Evolutionary conservation across 2,888 invertebrate genomes (phyloP).

Genomic region (Lomographa bimaculata): DNA sequence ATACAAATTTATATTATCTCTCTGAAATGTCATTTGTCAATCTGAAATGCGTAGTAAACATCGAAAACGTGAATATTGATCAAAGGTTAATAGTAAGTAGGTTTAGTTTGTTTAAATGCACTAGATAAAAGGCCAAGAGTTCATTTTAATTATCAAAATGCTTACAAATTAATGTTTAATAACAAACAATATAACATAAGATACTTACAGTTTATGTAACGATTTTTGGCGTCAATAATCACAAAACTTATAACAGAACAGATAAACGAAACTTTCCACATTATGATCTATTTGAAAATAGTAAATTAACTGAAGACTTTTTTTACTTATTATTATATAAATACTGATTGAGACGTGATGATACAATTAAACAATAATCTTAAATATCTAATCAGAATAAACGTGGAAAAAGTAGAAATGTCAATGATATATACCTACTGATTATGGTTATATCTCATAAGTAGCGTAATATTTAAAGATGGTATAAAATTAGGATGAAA

Average conservation of each 20-base stretch:
- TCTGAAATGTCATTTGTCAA: too few relatives aligned
- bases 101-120: too few relatives aligned
- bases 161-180: slow-evolving; percentile 1
- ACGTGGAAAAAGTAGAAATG: too few relatives aligned
- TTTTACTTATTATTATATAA: slow-evolving; percentile 23
- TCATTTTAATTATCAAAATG: slow-evolving; percentile 4
- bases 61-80: slow-evolving; percentile 11
- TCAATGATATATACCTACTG: too few relatives aligned
- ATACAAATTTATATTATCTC: too few relatives aligned
- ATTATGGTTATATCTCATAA: too few relatives aligned
- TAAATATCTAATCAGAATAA: slow-evolving; percentile 26
- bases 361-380: slow-evolving; percentile 24
- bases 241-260: slow-evolving; percentile 4
- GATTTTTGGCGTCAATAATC: slow-evolving; percentile 35
- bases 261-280: slow-evolving; percentile 12
- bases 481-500: too few relatives aligned
- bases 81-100: neutral
- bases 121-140: slow-evolving; percentile 16
- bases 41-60: neutral
- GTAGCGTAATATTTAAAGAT: too few relatives aligned
- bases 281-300: slow-evolving; percentile 4
- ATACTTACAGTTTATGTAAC: slow-evolving; percentile 60
- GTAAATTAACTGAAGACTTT: slow-evolving; percentile 23
- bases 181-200: too few relatives aligned
- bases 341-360: slow-evolving; percentile 38